Base-by-base conservation (phyloP, 2,888 invertebrate genomes). In the Dendrolimus pini region DNA sequence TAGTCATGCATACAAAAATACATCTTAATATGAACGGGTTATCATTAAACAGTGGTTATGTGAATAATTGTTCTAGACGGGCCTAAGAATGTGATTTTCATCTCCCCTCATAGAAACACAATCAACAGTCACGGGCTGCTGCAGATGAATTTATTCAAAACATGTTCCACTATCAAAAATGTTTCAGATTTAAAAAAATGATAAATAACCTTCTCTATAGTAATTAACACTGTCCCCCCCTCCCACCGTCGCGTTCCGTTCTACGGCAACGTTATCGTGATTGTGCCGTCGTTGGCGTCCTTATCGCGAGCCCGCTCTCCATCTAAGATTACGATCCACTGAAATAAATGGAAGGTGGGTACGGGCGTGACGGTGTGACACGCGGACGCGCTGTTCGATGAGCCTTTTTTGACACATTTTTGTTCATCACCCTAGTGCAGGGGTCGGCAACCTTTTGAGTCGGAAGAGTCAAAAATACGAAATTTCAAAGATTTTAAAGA, bases 281-380 rank as follows among this genome's bases (percentile, higher is more conserved):
- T 79, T 74, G 66, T 65, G 68, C 73, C 71, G 68, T 66, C 68
- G 68, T 67, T 69, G 70, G 72, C 72, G 67, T 72, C 60, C 72
- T 77, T 80, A 79, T 80, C 80, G 63, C 64, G 59, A 67, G 68
- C 69, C 66, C 70, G 70, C 73, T 74, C 74, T 74, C 74, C 72
- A 78, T 80, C 80, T 77, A 59, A 73, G 81, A 82, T 81, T 72
- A 75, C 67, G 73, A 78, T 79, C 78, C 75, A 65, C 65, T 72
- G 72, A 77, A 82, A 82, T 82, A 82, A 82, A 80, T 81, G 82
- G 80, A 74, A 74, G 74, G 75, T 74, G 74, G 76, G 70, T 70
- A 67, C 66, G 77, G 69, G 75, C 78, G 78, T 77, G 77, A 79
- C 82, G 78, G 80, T 76, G 77, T 78, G 77, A 80, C 71, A 75